Percentiles rank a stretch among this genome's conserved stretches.
Evolutionary conservation across 2,888 invertebrate species (phyloP).

Genomic region (Galerucella calmariensis): DNA sequence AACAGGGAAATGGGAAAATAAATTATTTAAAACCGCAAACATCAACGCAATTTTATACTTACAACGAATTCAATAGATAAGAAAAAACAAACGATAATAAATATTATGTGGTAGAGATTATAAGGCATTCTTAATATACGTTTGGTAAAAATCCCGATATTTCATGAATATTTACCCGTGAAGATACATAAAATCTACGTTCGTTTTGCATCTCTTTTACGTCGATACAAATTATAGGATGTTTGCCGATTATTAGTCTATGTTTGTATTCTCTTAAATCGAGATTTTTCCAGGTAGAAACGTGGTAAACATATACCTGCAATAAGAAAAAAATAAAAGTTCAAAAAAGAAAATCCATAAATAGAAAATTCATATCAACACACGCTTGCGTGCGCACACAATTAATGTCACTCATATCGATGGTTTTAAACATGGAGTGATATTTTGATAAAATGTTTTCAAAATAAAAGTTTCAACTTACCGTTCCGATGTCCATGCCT

Average conservation of each 20-base stretch:
- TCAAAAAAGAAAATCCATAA: too few species aligned
- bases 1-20: too few species aligned
- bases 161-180: constrained; percentile 60
- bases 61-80: background rate
- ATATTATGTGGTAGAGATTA: background rate
- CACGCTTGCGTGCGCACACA: too few species aligned
- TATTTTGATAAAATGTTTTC: too few species aligned
- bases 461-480: constrained; percentile 48
- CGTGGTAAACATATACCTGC: constrained; percentile 62
- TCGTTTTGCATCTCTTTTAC: constrained; percentile 57
- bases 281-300: constrained; percentile 62
- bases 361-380: too few species aligned
- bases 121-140: constrained; percentile 32
- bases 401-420: too few species aligned
- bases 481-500: constrained; percentile 60
- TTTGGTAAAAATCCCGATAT: constrained; percentile 54
- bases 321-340: background rate
- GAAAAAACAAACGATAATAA: background rate
- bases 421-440: too few species aligned
- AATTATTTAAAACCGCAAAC: too few species aligned
- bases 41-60: too few species aligned
- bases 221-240: constrained; percentile 61
- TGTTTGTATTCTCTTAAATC: constrained; percentile 59
- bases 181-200: constrained; percentile 60
- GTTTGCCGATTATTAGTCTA: constrained; percentile 58